Evolutionary conservation across 2,888 invertebrate genomes (phyloP).

Genomic region (Ametastegia equiseti): DNA sequence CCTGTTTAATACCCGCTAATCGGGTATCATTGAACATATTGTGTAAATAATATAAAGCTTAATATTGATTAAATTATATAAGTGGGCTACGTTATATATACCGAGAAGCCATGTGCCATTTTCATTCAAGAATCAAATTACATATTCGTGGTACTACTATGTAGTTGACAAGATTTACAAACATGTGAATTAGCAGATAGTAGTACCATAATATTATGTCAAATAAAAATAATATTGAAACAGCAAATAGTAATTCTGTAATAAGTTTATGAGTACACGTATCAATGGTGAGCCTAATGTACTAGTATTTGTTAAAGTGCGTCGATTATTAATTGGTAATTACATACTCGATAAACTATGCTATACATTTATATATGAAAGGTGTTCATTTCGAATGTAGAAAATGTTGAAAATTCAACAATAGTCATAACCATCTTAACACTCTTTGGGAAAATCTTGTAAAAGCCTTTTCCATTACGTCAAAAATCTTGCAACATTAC

Average conservation of each 20-base stretch:
- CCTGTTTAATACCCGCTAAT: neutral
- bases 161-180: neutral
- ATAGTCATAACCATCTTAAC: neutral
- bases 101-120: constrained; percentile 18
- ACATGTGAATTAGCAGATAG: neutral
- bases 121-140: neutral
- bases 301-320: constrained; percentile 1
- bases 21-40: neutral
- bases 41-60: constrained; percentile 8
- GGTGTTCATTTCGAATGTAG: neutral
- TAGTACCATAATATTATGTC: neutral
- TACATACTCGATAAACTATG: neutral
- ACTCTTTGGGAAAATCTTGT: constrained; percentile 22
- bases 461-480: neutral
- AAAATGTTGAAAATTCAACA: constrained; percentile 12
- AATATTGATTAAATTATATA: constrained; percentile 2
- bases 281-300: neutral
- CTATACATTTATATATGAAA: neutral
- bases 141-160: neutral
- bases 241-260: neutral
- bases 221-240: neutral
- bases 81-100: constrained; percentile 18
- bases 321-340: constrained; percentile 3
- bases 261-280: neutral
- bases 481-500: constrained; percentile 14